phyloP scores from a whole-genome alignment of 2,797 vertebrate genomes.

The Delichon dasypus region DNA sequence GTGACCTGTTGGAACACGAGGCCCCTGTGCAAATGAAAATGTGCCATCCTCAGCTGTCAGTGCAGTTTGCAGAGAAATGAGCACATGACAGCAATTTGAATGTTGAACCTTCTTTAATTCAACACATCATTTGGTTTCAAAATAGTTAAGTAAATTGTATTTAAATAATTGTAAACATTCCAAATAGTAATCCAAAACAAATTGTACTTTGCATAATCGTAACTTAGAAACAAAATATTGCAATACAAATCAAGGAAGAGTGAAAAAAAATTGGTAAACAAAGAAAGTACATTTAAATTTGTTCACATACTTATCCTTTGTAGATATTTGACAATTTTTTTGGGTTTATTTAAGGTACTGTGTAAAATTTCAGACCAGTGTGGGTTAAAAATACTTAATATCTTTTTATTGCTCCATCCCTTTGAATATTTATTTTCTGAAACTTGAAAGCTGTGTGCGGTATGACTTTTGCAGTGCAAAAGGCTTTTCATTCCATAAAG shows the following conservation, averaged over 20 bases:
- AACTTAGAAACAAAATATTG: constrained; percentile 59
- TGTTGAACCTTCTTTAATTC: constrained; percentile 55
- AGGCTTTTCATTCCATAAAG: constrained; percentile 36
- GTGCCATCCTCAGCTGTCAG: constrained; percentile 16
- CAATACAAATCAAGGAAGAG: constrained; percentile 56
- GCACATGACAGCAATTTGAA: constrained; percentile 36
- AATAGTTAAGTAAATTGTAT: constrained; percentile 71
- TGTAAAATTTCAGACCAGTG: neutral
- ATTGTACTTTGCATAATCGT: constrained; percentile 49
- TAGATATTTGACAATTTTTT: neutral
- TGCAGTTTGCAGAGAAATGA: constrained; percentile 35
- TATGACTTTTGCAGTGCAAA: constrained; percentile 15
- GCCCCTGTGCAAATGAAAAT: neutral
- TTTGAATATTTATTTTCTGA: constrained; percentile 34
- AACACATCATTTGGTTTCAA: constrained; percentile 66
- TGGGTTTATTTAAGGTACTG: neutral
- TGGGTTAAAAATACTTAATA: constrained; percentile 16
- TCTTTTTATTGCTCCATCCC: neutral
- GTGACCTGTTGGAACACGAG: neutral
- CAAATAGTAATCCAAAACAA: constrained; percentile 53
- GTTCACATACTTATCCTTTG: neutral
- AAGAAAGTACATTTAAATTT: constrained; percentile 22
- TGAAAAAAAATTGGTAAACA: constrained; percentile 7
- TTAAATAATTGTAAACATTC: constrained; percentile 70
- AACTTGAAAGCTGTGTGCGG: neutral